A percentile compares a stretch with the other conserved stretches of the same genome.
These are phyloP conservation scores for Anolis sagrei DNA, from an alignment of 2,113 vertebrate species.

Conservation along the genomic window DNA sequence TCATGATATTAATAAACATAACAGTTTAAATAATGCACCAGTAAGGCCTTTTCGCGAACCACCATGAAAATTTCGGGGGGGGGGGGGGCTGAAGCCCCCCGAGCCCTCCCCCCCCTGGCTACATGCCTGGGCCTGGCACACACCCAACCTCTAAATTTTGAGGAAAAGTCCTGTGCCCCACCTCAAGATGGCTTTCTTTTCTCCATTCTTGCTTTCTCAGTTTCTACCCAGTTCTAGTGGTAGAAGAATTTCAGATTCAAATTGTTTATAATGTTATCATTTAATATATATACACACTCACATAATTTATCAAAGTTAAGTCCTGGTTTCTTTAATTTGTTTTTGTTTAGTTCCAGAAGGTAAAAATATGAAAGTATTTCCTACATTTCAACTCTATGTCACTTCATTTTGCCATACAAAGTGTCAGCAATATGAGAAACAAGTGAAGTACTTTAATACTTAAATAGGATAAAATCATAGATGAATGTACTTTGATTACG, in stretches of 20 bases:
- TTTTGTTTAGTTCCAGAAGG: background rate
- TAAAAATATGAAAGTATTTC: background rate
- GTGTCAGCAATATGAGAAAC: background rate
- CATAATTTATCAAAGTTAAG: background rate
- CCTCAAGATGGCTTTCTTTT: too few relatives aligned
- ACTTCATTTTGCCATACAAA: background rate
- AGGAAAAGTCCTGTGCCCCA: background rate
- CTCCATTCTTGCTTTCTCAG: background rate
- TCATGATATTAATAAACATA: too few relatives aligned
- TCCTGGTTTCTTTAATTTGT: background rate
- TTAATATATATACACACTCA: background rate
- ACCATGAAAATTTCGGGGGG: too few relatives aligned
- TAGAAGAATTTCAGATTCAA: background rate
- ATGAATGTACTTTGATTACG: background rate
- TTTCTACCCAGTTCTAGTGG: background rate
- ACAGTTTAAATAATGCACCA: too few relatives aligned
- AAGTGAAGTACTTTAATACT: background rate
- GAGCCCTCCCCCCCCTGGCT: too few relatives aligned
- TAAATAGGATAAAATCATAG: fast-evolving
- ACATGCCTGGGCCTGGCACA: too few relatives aligned
- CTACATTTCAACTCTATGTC: background rate
- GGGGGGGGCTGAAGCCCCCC: too few relatives aligned
- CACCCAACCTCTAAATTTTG: background rate
- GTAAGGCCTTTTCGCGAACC: too few relatives aligned
- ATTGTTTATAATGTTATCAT: background rate